Evolutionary conservation across 1,140 invertebrate species (phyloP).

Genomic region (Episyrphus balteatus): DNA sequence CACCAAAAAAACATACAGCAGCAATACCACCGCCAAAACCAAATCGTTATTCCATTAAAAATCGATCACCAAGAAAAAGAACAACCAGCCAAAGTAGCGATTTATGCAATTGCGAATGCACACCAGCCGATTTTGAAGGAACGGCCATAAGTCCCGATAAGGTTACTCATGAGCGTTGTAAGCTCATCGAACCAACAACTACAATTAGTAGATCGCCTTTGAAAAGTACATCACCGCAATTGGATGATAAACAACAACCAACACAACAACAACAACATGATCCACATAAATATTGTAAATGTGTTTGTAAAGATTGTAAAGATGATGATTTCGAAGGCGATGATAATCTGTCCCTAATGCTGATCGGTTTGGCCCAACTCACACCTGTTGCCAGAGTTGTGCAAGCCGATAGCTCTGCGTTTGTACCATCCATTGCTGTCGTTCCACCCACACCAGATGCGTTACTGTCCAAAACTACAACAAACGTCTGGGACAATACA

Average conservation of each 20-base stretch:
- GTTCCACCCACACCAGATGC: constrained; percentile 63
- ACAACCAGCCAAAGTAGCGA: constrained; percentile 3
- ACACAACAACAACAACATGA: background rate
- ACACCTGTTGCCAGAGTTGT: constrained; percentile 50
- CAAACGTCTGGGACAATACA: constrained; percentile 32
- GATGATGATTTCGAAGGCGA: constrained; percentile 26
- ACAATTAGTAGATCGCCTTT: background rate
- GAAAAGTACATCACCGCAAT: constrained; percentile 14
- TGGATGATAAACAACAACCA: constrained; percentile 3
- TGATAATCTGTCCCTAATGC: constrained; percentile 49
- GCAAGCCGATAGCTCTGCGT: constrained; percentile 29
- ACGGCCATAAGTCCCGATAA: constrained; percentile 25
- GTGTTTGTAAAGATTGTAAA: constrained; percentile 9
- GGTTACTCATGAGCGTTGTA: constrained; percentile 32
- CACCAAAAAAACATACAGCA: background rate
- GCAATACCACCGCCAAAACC: background rate
- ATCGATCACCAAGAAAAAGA: background rate
- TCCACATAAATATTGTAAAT: constrained; percentile 6
- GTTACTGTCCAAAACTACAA: constrained; percentile 29
- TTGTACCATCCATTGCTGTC: constrained; percentile 57
- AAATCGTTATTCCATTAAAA: constrained; percentile 10
- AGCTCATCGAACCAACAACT: constrained; percentile 25
- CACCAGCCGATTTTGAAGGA: constrained; percentile 26
- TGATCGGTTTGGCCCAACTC: constrained; percentile 51
- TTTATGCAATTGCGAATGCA: constrained; percentile 30